Conservation (phyloP, 2,113 vertebrate species). For the Oxyruncus cristatus region DNA sequence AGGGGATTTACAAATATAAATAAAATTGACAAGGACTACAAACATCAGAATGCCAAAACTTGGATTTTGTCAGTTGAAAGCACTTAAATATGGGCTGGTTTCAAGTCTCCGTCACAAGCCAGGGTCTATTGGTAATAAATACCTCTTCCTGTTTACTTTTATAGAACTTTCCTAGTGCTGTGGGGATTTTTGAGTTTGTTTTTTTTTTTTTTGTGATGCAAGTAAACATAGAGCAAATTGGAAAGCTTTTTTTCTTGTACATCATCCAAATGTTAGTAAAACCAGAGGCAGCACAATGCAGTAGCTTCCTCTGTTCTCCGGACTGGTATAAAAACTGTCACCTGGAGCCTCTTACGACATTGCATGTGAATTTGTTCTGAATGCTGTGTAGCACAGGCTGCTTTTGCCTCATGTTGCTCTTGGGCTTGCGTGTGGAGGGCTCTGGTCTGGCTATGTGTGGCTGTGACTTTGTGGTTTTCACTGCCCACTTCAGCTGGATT, state of each 20-base stretch:
- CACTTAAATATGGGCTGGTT: not conserved
- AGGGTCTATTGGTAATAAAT: not conserved
- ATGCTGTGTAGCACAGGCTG: not conserved
- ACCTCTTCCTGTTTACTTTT: not conserved
- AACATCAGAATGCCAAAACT: not conserved
- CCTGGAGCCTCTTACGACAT: not conserved
- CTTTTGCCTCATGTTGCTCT: not conserved
- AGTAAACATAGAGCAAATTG: not conserved
- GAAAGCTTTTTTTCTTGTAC: not conserved
- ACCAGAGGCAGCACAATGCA: not conserved
- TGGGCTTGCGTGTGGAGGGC: not conserved
- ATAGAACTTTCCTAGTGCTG: not conserved
- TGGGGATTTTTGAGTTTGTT: not conserved
- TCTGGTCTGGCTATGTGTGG: not conserved
- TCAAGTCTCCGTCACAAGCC: not conserved
- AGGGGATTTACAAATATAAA: not conserved
- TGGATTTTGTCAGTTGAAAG: not conserved
- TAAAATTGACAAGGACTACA: not conserved
- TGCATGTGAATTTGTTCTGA: not conserved
- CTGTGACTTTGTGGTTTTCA: not conserved
- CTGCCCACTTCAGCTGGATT: not conserved
- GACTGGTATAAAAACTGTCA: not conserved
- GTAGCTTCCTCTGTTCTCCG: not conserved
- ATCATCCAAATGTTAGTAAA: not conserved
- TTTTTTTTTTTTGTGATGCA: not conserved